Evolutionary conservation across 2,888 invertebrate genomes (phyloP).

Genomic region (Gibbula magus): DNA sequence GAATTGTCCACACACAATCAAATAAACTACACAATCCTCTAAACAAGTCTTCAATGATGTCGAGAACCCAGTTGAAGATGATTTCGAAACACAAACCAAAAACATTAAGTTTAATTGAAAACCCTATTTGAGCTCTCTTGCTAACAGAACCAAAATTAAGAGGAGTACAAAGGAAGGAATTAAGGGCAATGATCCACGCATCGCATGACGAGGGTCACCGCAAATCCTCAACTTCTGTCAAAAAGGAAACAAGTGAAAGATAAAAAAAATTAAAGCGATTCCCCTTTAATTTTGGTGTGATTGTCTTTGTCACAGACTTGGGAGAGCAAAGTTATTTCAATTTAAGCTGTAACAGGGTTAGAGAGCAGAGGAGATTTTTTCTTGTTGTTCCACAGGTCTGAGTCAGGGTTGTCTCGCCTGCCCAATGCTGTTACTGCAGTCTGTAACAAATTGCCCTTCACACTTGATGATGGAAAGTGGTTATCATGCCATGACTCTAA

Average conservation of each 20-base stretch:
- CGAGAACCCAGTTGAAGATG: too few species aligned
- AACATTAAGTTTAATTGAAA: too few species aligned
- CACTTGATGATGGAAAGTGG: slow-evolving; percentile 10
- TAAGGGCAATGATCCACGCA: too few species aligned
- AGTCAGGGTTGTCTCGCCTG: background rate
- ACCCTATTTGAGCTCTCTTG: too few species aligned
- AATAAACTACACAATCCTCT: too few species aligned
- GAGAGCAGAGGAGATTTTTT: background rate
- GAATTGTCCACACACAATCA: too few species aligned
- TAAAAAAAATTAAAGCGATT: background rate
- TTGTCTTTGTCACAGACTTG: background rate
- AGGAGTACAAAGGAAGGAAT: too few species aligned
- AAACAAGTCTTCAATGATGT: too few species aligned
- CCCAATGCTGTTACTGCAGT: background rate
- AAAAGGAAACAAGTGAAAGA: background rate
- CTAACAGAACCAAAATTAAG: too few species aligned
- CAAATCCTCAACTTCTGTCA: background rate
- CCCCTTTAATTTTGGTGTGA: background rate
- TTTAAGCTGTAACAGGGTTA: background rate
- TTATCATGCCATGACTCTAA: background rate
- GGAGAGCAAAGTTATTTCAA: background rate
- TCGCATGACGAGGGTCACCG: background rate
- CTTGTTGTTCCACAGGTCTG: background rate
- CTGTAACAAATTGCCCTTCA: slow-evolving; percentile 8
- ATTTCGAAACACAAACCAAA: too few species aligned